Evolutionary conservation across 2,113 vertebrate species (phyloP).

Genomic region (Lipophrys pholis): DNA sequence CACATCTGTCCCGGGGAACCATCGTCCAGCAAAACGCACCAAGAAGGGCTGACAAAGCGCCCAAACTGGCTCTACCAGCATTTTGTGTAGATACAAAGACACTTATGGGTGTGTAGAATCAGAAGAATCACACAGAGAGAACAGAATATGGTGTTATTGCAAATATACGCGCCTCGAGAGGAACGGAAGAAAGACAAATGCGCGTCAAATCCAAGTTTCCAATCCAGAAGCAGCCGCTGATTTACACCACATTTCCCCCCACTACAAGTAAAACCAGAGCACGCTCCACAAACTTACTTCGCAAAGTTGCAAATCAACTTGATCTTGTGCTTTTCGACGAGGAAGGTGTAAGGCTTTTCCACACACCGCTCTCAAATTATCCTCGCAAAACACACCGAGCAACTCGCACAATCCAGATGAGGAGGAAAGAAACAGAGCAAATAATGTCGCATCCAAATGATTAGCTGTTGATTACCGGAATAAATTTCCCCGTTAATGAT

Average conservation of each 20-base stretch:
- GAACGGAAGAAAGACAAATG: background rate
- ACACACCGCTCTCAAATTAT: conserved; percentile 62
- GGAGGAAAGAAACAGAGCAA: conserved; percentile 35
- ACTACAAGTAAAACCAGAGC: background rate
- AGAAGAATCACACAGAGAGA: conserved; percentile 15
- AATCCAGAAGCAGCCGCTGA: background rate
- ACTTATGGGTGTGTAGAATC: background rate
- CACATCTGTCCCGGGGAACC: conserved; percentile 9
- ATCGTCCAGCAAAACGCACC: background rate
- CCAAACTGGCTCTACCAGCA: background rate
- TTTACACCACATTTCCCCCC: background rate
- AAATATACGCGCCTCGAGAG: conserved; percentile 16
- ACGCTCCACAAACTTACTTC: conserved; percentile 66
- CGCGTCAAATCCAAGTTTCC: conserved; percentile 7
- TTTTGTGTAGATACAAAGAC: background rate
- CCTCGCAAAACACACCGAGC: conserved; percentile 42
- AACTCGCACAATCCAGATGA: conserved; percentile 58
- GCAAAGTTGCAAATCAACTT: conserved; percentile 74
- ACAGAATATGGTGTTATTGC: background rate
- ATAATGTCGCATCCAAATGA: conserved; percentile 29
- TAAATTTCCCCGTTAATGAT: conserved; percentile 38
- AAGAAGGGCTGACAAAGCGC: conserved; percentile 12
- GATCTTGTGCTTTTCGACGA: conserved; percentile 56
- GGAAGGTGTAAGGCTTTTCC: conserved; percentile 60
- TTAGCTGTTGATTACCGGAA: conserved; percentile 40